Conservation (phyloP, 1,140 invertebrate species). For the Caenorhabditis briggsae region DNA sequence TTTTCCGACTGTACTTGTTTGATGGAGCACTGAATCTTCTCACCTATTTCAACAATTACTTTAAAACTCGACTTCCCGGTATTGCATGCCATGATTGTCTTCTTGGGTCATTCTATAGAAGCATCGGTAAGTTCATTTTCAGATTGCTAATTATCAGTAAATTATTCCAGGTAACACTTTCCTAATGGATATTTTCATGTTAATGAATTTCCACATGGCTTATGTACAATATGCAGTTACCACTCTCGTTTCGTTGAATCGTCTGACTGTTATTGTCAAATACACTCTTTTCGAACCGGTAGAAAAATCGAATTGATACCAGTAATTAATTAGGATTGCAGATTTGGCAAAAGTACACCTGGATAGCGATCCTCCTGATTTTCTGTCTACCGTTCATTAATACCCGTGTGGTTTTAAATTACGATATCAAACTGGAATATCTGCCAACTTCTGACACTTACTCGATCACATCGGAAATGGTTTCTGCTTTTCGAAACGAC, state of each 20-base stretch:
- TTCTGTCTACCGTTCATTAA: not conserved
- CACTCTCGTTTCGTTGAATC: not conserved
- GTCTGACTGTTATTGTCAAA: not conserved
- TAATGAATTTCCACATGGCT: slow-evolving; percentile 17
- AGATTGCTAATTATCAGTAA: not conserved
- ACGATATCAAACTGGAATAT: not conserved
- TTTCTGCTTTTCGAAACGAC: not conserved
- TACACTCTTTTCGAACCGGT: not conserved
- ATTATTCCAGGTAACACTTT: not conserved
- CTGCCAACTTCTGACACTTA: not conserved
- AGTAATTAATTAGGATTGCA: not conserved
- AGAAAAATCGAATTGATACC: not conserved
- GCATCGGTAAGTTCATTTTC: not conserved
- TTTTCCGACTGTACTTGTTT: not conserved
- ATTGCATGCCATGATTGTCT: not conserved
- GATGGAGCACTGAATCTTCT: not conserved
- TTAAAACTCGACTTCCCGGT: not conserved
- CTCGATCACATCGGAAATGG: not conserved
- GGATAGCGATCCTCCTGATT: not conserved
- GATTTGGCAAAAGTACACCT: not conserved
- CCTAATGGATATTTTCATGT: not conserved
- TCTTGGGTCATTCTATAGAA: not conserved
- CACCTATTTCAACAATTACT: not conserved
- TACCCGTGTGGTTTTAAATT: not conserved
- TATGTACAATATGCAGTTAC: slow-evolving; percentile 17